Evolutionary conservation across 2,113 vertebrate species (phyloP).

Genomic region (Myanophis thanlyinensis): DNA sequence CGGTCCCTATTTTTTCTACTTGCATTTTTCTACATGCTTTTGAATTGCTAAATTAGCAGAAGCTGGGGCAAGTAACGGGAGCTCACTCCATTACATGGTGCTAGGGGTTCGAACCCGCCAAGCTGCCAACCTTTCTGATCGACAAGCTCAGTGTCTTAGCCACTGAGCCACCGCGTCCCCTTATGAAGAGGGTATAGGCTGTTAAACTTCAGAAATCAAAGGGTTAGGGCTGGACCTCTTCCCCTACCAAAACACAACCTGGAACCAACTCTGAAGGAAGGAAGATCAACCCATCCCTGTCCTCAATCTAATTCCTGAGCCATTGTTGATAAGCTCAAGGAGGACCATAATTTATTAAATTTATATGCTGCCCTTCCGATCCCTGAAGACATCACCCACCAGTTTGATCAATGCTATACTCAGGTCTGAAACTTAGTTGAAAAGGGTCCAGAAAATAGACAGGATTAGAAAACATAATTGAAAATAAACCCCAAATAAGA

Average conservation of each 20-base stretch:
- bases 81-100: too few species aligned
- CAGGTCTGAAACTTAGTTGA: constrained; percentile 11
- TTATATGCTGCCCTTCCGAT: background rate
- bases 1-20: too few species aligned
- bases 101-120: too few species aligned
- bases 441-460: background rate
- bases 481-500: constrained; percentile 47
- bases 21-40: too few species aligned
- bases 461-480: constrained; percentile 45
- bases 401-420: background rate
- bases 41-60: too few species aligned
- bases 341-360: background rate
- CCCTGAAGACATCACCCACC: background rate
- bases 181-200: background rate
- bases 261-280: background rate
- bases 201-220: background rate
- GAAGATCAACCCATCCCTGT: background rate
- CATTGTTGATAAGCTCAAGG: background rate
- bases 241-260: background rate
- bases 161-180: too few species aligned
- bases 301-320: background rate
- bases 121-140: too few species aligned
- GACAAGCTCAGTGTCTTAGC: too few species aligned
- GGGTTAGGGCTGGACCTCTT: background rate
- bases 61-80: too few species aligned